Evolutionary conservation across 2,797 vertebrate species (phyloP).

Genomic region (Ibycter americanus): DNA sequence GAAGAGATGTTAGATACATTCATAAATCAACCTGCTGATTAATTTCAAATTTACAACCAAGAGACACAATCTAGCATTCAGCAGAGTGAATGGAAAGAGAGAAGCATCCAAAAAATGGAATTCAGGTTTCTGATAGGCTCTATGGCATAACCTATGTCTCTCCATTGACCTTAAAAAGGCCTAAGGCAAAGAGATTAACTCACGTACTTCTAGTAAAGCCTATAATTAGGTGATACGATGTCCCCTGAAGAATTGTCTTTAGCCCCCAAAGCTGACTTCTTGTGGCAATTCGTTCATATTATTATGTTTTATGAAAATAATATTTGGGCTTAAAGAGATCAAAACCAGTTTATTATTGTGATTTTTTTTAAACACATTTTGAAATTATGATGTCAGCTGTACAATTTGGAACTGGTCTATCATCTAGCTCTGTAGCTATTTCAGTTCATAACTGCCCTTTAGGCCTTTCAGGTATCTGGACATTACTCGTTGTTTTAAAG

Average conservation of each 20-base stretch:
- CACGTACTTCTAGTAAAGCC: not conserved
- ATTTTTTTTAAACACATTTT: not conserved
- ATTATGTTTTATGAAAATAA: not conserved
- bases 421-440: not conserved
- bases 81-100: not conserved
- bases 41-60: not conserved
- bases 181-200: not conserved
- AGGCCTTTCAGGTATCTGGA: not conserved
- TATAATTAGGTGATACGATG: not conserved
- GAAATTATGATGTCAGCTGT: not conserved
- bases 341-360: not conserved
- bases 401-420: not conserved
- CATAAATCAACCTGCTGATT: not conserved
- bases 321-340: not conserved
- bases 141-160: not conserved
- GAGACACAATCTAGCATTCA: not conserved
- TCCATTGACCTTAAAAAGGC: not conserved
- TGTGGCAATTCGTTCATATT: not conserved
- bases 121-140: not conserved
- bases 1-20: not conserved
- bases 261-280: not conserved
- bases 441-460: not conserved
- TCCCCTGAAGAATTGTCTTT: not conserved
- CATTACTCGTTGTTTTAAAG: not conserved
- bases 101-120: not conserved